Percentiles rank a stretch among this genome's conserved stretches.
Conservation (phyloP, 2,888 invertebrate species). For the Temnothorax rugatulus region DNA sequence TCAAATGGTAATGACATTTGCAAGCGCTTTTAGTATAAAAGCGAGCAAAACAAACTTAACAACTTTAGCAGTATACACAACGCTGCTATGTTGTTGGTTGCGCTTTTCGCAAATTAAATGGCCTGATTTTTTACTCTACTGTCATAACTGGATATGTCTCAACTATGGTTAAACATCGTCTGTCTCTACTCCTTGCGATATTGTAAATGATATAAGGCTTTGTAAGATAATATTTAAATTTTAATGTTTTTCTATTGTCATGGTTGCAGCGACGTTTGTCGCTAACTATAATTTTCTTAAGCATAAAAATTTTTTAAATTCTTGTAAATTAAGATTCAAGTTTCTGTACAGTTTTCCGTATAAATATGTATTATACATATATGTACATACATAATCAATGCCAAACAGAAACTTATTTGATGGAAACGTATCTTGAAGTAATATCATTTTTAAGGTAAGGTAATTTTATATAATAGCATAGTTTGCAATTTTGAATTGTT, state of each 20-base stretch:
- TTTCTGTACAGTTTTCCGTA: constrained; percentile 47
- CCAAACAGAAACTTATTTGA: constrained; percentile 52
- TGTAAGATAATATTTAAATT: constrained; percentile 52
- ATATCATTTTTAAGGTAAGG: constrained; percentile 66
- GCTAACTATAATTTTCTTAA: constrained; percentile 40
- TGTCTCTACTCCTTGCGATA: constrained; percentile 33
- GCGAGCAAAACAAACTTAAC: background rate
- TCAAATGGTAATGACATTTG: background rate
- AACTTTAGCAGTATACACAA: background rate
- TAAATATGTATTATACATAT: constrained; percentile 59
- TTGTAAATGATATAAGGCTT: constrained; percentile 36
- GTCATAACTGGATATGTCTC: background rate
- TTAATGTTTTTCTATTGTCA: constrained; percentile 38
- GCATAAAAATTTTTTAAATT: constrained; percentile 31
- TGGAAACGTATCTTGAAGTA: constrained; percentile 49
- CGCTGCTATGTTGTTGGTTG: background rate
- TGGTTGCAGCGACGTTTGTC: constrained; percentile 11
- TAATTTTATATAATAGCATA: constrained; percentile 24
- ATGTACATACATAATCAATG: constrained; percentile 62
- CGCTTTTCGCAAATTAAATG: background rate
- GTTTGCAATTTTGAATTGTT: constrained; percentile 5
- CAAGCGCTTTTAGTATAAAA: background rate
- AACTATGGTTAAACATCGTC: constrained; percentile 21
- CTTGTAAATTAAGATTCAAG: constrained; percentile 38
- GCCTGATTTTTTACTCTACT: background rate